Base-by-base conservation (phyloP, 2,113 vertebrate species). In the Malurus alboscapulatus region DNA sequence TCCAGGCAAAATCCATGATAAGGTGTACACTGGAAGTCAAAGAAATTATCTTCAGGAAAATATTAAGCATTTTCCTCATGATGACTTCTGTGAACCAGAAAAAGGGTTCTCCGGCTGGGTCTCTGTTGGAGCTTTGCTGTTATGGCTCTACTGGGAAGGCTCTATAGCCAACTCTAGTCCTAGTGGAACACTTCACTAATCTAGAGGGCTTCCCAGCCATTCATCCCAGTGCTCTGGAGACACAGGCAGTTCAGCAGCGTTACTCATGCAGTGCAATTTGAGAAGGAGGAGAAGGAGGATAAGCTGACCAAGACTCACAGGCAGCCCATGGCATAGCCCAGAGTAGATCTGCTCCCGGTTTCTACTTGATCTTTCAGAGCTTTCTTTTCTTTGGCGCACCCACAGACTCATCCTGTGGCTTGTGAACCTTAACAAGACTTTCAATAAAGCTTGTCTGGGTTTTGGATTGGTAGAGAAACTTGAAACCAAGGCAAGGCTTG, bases 401-500 rank as follows among this genome's bases (percentile, higher is more conserved):
- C 12, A 1, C 78, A 94, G 66, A 91, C 89, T 92, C 87, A 95
- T 93, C 79, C 72, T 93, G 90, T 9, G 36, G 90, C 85, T 94
- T 26, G 5, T 81, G 72, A 93, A 91, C 87, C 87, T 87, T 90
- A 91, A 90, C 67, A 90, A 95, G 77, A 72, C 82, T 94, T 92
- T 92, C 82, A 94, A 24, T 80, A 81, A 80, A 91, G 67, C 79
- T 91, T 93, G 82, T 83, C 93, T 95, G 91, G 68, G 79, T 83
- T 93, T 94, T 84, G 72, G 85, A 78, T 93, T 72, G 68, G 79
- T 90, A 42, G 77, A 92, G 92, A 95, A 93, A 95, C 80, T 55
- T 90, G 91, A 96, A 94, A 90, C 92, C 65, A 4, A 95, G 72
- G 85, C 72, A 84, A 81, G 61, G 63, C 80, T 94, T 88, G 86